These are phyloP conservation scores for Lepidotrigona ventralis DNA, from an alignment of 1,140 invertebrate genomes.

Conservation along the genomic window DNA sequence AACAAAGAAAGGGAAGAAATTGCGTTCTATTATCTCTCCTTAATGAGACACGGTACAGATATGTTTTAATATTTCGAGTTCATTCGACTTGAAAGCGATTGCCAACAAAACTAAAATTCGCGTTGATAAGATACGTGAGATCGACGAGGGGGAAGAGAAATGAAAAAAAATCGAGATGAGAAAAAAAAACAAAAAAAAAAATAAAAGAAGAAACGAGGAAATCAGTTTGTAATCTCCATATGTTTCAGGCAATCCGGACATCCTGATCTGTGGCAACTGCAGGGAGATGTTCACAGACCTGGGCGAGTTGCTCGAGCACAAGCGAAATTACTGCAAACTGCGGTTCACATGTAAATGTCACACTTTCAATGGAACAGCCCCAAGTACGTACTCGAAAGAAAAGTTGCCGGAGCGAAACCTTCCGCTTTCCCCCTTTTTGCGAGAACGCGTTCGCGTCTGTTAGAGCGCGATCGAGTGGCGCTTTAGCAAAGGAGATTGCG, in stretches of 20 bases:
- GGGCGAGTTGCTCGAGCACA: constrained; percentile 91
- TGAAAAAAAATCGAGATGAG: neutral
- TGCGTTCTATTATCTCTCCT: neutral
- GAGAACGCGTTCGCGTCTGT: constrained; percentile 36
- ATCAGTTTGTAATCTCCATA: neutral
- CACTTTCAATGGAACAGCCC: constrained; percentile 80
- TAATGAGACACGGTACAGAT: neutral
- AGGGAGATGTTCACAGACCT: constrained; percentile 91
- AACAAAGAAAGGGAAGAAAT: neutral
- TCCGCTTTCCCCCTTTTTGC: constrained; percentile 23
- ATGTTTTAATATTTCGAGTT: neutral
- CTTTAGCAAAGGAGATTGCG: neutral
- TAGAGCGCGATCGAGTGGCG: constrained; percentile 35
- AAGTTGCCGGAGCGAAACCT: constrained; percentile 19
- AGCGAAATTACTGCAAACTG: constrained; percentile 91
- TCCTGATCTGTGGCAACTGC: constrained; percentile 94
- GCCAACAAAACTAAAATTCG: no score
- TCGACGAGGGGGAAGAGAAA: no score
- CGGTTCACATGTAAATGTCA: constrained; percentile 92
- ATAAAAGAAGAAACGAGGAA: neutral
- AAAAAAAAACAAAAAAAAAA: neutral
- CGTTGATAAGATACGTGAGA: no score
- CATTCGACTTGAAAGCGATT: neutral
- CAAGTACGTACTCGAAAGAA: constrained; percentile 73
- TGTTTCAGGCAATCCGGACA: constrained; percentile 89